Evolutionary conservation across 2,888 invertebrate species (phyloP).

Genomic region (Drosophila mayaguana): DNA sequence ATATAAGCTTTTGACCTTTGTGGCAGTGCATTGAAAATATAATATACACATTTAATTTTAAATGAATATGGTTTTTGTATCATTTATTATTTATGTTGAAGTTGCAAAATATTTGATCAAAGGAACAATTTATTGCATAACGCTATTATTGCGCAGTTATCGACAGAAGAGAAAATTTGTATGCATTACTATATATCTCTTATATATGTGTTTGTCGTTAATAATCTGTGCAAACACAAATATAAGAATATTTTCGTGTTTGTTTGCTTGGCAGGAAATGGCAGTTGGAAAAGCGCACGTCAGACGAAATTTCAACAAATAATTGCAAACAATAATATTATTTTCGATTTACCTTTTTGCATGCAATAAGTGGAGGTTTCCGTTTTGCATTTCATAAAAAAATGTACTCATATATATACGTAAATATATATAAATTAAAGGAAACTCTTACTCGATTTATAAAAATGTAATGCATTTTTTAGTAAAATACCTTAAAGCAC

Average conservation of each 20-base stretch:
- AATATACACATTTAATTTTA: neutral
- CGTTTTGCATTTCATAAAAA: slow-evolving; percentile 40
- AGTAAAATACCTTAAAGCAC: neutral
- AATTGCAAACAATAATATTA: slow-evolving; percentile 23
- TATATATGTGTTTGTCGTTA: neutral
- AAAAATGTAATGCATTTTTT: neutral
- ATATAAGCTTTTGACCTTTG: slow-evolving; percentile 10
- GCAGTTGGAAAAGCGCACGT: slow-evolving; percentile 33
- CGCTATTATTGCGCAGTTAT: slow-evolving; percentile 7
- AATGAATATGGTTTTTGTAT: neutral
- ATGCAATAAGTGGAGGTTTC: slow-evolving; percentile 27
- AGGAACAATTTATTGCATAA: slow-evolving; percentile 17
- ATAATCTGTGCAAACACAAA: slow-evolving; percentile 2
- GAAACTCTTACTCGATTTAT: neutral
- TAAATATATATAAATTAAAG: neutral
- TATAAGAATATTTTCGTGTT: slow-evolving; percentile 21
- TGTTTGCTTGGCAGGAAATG: slow-evolving; percentile 45
- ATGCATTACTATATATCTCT: neutral
- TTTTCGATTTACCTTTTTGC: slow-evolving; percentile 16
- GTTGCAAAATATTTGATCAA: slow-evolving; percentile 8
- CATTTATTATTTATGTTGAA: slow-evolving; percentile 1
- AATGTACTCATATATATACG: neutral
- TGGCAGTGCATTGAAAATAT: slow-evolving; percentile 2
- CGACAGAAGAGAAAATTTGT: neutral
- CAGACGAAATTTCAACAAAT: slow-evolving; percentile 23